Evolutionary conservation across 2,113 vertebrate species (phyloP), one percentile per base, ranked within the genome.

Genomic region (Neogobius melanostomus): DNA sequence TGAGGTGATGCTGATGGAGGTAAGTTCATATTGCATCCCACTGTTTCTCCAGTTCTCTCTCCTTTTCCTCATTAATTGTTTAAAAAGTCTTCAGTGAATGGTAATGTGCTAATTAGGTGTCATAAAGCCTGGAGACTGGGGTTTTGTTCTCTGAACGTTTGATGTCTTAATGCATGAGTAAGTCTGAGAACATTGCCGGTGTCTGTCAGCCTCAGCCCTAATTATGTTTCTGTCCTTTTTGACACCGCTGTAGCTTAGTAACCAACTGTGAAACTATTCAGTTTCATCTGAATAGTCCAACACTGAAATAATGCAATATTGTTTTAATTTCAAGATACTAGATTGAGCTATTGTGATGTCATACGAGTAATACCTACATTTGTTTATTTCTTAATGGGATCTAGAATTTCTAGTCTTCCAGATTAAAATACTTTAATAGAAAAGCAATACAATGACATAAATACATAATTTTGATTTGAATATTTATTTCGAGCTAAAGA

Each of bases 211-310:
- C 76, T 60, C 71, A 77, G 74, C 72, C 71, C 71, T 82, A 89
- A 90, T 91, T 88, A 88, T 85, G 71, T 72, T 69, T 59, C 28
- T 87, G 81, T 88, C 82, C 82, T 82, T 85, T 89, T 80, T 85
- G 77, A 87, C 87, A 82, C 63, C 7, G 80, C 84, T 49, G 86
- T 91, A 76, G 65, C 89, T 76, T 81, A 84, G 89, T 88, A 91
- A 89, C 89, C 72, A 57, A 72, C 72, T 53, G 49, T 59, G 0
- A 72, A n/a, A n/a, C n/a, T n/a, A n/a, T n/a, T n/a, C n/a, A n/a
- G 83, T 50, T 63, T 72, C 52, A 66, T 85, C 79, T 81, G 64
- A 90, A 86, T 86, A 80, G 83, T 61, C 6, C 10, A 9, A 8
- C 16, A 47, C 56, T 57, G 6, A 54, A 36, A 43, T 1, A 69